Conservation (phyloP, 2,888 invertebrate genomes). For the Lepidocyrtinus sp. region DNA sequence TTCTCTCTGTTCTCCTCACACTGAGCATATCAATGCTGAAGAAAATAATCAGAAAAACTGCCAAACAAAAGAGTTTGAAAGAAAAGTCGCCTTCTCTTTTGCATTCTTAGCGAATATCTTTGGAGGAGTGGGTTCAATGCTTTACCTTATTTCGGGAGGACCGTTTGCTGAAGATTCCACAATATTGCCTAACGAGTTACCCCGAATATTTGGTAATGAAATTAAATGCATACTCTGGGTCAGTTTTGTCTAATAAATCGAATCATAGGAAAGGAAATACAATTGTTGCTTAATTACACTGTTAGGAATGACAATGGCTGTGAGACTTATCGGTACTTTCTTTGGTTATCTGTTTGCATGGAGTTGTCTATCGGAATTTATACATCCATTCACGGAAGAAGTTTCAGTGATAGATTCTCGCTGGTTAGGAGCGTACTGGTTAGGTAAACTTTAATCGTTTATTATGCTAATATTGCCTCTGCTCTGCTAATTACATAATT, state of each 20-base stretch:
- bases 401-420: conserved; percentile 73
- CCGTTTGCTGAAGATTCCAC: conserved; percentile 80
- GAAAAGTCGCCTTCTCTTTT: conserved; percentile 76
- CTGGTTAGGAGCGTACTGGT: conserved; percentile 77
- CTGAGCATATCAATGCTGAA: conserved; percentile 11
- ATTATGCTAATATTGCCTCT: background rate
- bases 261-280: no score
- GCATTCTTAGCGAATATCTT: conserved; percentile 81
- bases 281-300: no score
- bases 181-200: conserved; percentile 79
- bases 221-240: background rate
- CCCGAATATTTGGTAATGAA: conserved; percentile 77
- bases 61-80: conserved; percentile 73
- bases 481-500: background rate
- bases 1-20: conserved; percentile 28
- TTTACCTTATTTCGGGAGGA: conserved; percentile 79
- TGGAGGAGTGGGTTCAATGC: conserved; percentile 79
- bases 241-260: background rate
- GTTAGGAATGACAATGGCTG: conserved; percentile 70
- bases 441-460: conserved; percentile 71
- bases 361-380: conserved; percentile 71
- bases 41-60: conserved; percentile 72
- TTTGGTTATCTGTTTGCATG: conserved; percentile 72
- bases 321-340: conserved; percentile 71
- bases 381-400: conserved; percentile 70